Evolutionary conservation across 2,113 vertebrate genomes (phyloP), one percentile per base, ranked within the genome.

Genomic region (Rhinichthys klamathensis): DNA sequence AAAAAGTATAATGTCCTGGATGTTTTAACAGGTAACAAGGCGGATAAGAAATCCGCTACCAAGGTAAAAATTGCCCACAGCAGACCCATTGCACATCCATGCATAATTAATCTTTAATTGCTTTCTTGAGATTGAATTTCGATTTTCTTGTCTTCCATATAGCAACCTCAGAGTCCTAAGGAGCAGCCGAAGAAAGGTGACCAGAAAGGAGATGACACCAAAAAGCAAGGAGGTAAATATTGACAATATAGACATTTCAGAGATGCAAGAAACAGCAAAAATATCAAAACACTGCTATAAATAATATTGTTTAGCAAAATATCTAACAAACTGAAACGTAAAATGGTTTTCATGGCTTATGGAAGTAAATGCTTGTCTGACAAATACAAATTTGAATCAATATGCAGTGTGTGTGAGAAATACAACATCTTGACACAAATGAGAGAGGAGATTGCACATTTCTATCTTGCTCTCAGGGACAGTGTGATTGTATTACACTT

Each of bases 201-300:
- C 93, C 94, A 95, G 92, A 96, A 96, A 95, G 93, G 93, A 94
- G 94, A 95, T 84, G 94, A 95, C 80, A 93, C 90, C 90, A 95
- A 95, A 91, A 96, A 96, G 92, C 94, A 95, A 95, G 94, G 94
- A 95, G 95, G 95, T 96, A 93, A 94, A 85, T 84, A 91, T 85
- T 88, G 85, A 90, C 27, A 67, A 27, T 8, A 35, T 8, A 35
- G 13, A 3, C 13, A 38, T 4, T 61, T 38, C 9, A 21, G 35
- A 72, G 12, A 2, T 56, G 35, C 35, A 41, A 41, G 6, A 41
- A 70, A 70, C 11, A 38, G 7, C 67, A 70, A 10, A 65, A 70
- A 38, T 70, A n/a, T 60, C 56, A n/a, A 61, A 61, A 61, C 60
- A 61, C n/a, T 61, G 9, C 21, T 60, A 25, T n/a, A 61, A 61